Evolutionary conservation across 2,113 vertebrate species (phyloP), one percentile per base, ranked within the genome.

Genomic region (Catharus minimus): DNA sequence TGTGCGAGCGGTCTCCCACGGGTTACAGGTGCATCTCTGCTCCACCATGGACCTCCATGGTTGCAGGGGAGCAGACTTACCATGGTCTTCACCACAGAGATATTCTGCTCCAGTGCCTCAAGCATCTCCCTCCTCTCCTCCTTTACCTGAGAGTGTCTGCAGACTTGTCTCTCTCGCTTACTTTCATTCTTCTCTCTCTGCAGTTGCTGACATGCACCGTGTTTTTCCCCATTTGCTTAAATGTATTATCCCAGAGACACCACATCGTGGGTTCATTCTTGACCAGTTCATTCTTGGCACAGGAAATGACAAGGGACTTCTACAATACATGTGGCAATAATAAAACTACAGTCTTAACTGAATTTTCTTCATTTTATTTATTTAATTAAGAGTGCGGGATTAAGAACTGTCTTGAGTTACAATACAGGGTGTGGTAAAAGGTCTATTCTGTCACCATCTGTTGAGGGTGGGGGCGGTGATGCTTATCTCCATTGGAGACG

Each of bases 151-250:
- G 32, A 44, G 7, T 53, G 26, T 39, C 39, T 61, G 26, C n/a
- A 44, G 66, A 82, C 13, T 21, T 52, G 20, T 32, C 15, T 64
- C 39, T 69, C 8, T 47, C 38, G 8, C 22, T 8, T 19, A 47
- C 39, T 72, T 44, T 46, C n/a, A 38, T 19, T 46, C 5, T 10
- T 41, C 4, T 41, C 13, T 53, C 23, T 56, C 30, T 41, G 28
- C 28, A 20, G 3, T 33, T 74, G 28, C 41, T 56, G 33, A 49
- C 1, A 0, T 20, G 15, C 15, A 47, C 7, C 1, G 13, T 1
- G 8, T 19, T 56, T 64, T 11, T 1, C 7, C 10, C 12, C 30
- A 18, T 6, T 36, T 44, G 13, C 47, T 38, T 49, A 49, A 49
- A 12, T n/a, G 21, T 10, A 6, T 47, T 53, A 39, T 41, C 22